Evolutionary conservation across 1,140 invertebrate species (phyloP).

Genomic region (Brachionus angularis): DNA sequence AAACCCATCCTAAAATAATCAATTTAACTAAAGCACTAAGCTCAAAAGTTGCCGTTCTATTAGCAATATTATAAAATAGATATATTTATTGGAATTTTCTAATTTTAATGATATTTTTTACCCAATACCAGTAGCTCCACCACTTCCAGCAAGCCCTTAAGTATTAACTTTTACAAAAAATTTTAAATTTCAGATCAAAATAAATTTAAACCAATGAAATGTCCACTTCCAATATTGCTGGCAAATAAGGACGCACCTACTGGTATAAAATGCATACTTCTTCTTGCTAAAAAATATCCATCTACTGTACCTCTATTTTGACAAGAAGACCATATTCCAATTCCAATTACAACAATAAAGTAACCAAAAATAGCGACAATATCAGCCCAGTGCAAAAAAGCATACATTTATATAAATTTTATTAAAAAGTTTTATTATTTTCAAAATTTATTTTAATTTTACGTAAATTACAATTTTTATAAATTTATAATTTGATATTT

Average conservation of each 20-base stretch:
- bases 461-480: too few relatives aligned
- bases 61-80: neutral
- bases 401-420: too few relatives aligned
- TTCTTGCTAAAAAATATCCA: conserved; percentile 64
- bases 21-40: conserved; percentile 2
- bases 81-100: neutral
- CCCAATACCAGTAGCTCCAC: conserved; percentile 50
- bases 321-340: conserved; percentile 44
- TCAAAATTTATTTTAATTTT: too few relatives aligned
- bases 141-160: conserved; percentile 62
- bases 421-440: too few relatives aligned
- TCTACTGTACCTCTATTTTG: conserved; percentile 41
- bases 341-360: conserved; percentile 36
- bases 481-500: too few relatives aligned
- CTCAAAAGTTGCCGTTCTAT: conserved; percentile 32
- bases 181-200: too few relatives aligned
- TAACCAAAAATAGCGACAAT: conserved; percentile 6
- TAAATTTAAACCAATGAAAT: conserved; percentile 64
- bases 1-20: conserved; percentile 61
- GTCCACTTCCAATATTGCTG: conserved; percentile 64
- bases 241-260: conserved; percentile 65
- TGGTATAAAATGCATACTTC: conserved; percentile 60
- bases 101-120: conserved; percentile 23
- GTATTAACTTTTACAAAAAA: too few relatives aligned
- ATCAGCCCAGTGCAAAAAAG: conserved; percentile 42